A percentile compares a stretch with the other conserved stretches of the same genome.
Evolutionary conservation across 2,797 vertebrate genomes (phyloP).

Genomic region (Triplophysa yarkandensis): DNA sequence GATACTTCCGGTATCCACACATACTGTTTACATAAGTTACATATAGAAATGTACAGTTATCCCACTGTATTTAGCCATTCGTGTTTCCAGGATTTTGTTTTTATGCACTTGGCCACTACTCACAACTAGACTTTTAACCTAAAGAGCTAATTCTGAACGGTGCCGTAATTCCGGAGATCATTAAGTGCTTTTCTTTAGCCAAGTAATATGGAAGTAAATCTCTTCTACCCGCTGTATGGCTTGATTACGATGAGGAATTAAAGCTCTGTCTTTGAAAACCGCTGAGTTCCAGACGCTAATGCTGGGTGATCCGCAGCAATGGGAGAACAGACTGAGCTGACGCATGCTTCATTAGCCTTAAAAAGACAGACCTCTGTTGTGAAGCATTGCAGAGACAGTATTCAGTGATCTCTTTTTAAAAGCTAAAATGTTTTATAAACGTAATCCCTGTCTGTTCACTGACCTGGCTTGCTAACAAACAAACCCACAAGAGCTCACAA

Average conservation of each 20-base stretch:
- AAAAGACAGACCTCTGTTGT: conserved; percentile 35
- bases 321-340: conserved; percentile 37
- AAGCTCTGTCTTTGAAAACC: conserved; percentile 45
- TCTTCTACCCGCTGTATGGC: conserved; percentile 33
- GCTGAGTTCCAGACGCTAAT: conserved; percentile 42
- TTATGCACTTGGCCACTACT: conserved; percentile 5
- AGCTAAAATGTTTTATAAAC: conserved; percentile 42
- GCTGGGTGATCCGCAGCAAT: conserved; percentile 46
- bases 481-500: conserved; percentile 40
- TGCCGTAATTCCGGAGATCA: conserved; percentile 31
- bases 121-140: conserved; percentile 18
- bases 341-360: conserved; percentile 34
- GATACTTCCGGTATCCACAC: conserved; percentile 27
- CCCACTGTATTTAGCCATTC: not conserved
- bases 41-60: conserved; percentile 1
- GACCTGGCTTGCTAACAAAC: conserved; percentile 42
- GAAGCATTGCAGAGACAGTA: conserved; percentile 26
- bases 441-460: conserved; percentile 43
- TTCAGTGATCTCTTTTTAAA: conserved; percentile 47
- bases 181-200: conserved; percentile 27
- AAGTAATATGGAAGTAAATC: conserved; percentile 33
- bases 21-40: not conserved
- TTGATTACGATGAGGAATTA: conserved; percentile 52
- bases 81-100: conserved; percentile 10
- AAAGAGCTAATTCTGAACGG: conserved; percentile 18